These are phyloP conservation scores for Puma concolor DNA, from an alignment of 2,113 vertebrate species.

Conservation along the genomic window DNA sequence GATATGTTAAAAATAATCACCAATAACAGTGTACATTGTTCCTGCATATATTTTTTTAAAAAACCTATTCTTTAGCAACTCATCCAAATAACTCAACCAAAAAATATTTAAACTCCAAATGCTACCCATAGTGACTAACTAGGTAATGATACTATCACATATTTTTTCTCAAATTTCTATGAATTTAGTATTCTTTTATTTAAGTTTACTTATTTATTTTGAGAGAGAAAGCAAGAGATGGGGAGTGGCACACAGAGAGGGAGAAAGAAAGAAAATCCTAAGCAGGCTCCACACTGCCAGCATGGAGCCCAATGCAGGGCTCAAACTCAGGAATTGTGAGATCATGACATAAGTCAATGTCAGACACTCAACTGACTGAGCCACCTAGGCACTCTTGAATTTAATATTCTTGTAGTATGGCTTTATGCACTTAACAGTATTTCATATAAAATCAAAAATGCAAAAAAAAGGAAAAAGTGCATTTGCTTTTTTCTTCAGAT, in stretches of 20 bases:
- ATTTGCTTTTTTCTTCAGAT: conserved; percentile 47
- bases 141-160: background rate
- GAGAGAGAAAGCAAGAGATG: too few relatives aligned
- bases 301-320: too few relatives aligned
- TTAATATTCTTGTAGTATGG: too few relatives aligned
- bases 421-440: background rate
- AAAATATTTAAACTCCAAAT: background rate
- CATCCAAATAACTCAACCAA: background rate
- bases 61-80: background rate
- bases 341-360: too few relatives aligned
- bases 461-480: conserved; percentile 40
- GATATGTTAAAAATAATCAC: background rate
- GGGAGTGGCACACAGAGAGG: too few relatives aligned
- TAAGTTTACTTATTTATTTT: too few relatives aligned
- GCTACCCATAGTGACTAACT: background rate
- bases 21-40: background rate
- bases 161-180: background rate
- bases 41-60: too few relatives aligned
- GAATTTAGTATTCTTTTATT: background rate
- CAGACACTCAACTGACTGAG: too few relatives aligned
- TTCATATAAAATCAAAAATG: background rate
- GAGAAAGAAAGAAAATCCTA: too few relatives aligned
- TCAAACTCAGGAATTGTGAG: too few relatives aligned
- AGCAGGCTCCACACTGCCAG: too few relatives aligned
- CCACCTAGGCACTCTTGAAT: too few relatives aligned